Evolutionary conservation across 2,888 invertebrate species (phyloP).

Genomic region (Scrobipalpa atriplicella): DNA sequence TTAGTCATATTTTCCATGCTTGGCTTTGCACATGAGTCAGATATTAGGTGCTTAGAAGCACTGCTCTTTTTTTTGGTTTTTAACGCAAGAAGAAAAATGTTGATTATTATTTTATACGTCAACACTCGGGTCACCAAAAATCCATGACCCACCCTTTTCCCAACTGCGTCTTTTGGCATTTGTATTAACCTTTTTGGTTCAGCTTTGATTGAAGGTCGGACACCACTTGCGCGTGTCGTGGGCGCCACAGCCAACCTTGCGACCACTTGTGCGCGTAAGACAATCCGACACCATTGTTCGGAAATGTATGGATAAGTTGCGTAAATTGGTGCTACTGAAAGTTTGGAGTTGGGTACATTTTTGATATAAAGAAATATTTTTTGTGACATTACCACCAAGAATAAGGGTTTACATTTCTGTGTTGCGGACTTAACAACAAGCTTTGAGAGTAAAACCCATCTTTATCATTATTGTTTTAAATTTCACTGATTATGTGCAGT

Average conservation of each 20-base stretch:
- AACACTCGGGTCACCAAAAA: not conserved
- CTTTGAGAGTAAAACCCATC: too few species aligned
- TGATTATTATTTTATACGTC: not conserved
- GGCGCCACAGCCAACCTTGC: constrained; percentile 15
- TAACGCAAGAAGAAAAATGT: too few species aligned
- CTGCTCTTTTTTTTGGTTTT: too few species aligned
- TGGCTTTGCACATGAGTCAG: too few species aligned
- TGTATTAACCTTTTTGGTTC: not conserved
- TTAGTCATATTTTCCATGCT: too few species aligned
- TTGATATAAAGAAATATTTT: too few species aligned
- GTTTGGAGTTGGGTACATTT: constrained; percentile 17
- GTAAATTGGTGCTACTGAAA: constrained; percentile 25
- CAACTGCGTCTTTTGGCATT: not conserved
- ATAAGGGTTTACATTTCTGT: too few species aligned
- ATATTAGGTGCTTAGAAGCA: too few species aligned
- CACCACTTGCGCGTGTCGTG: not conserved
- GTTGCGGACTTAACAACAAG: too few species aligned
- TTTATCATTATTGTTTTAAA: too few species aligned
- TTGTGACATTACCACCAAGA: too few species aligned
- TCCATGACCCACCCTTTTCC: not conserved
- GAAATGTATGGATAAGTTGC: constrained; percentile 28
- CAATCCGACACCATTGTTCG: constrained; percentile 34
- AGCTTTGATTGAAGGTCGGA: not conserved
- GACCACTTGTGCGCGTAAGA: constrained; percentile 27
- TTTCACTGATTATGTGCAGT: too few species aligned